These are phyloP conservation scores for Pangasius djambal DNA, from an alignment of 2,797 vertebrate genomes.

Conservation along the genomic window DNA sequence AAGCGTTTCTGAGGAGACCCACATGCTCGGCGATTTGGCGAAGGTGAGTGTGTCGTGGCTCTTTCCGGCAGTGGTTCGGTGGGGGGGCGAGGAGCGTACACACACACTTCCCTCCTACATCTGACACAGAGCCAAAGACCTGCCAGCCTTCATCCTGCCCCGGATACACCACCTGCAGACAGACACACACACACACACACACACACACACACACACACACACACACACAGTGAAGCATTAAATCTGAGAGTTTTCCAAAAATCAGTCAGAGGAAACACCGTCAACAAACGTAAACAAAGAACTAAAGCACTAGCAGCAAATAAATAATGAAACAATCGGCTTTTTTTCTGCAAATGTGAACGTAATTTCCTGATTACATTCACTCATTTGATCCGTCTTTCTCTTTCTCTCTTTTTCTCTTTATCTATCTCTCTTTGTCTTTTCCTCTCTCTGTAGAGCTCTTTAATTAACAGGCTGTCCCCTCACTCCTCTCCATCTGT, in stretches of 20 bases:
- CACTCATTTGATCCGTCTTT: not conserved
- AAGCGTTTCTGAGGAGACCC: conserved; percentile 50
- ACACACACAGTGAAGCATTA: not conserved
- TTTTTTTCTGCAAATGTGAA: not conserved
- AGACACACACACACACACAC: conserved; percentile 47
- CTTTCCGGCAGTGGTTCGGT: conserved; percentile 88
- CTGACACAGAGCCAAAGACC: conserved; percentile 93
- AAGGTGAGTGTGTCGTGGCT: conserved; percentile 90
- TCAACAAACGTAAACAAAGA: not conserved
- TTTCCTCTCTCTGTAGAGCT: conserved; percentile 23
- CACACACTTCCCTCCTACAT: conserved; percentile 91
- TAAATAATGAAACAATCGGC: not conserved
- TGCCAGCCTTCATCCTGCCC: conserved; percentile 96
- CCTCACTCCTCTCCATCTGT: conserved; percentile 62
- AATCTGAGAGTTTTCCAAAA: not conserved
- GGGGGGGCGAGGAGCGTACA: conserved; percentile 94
- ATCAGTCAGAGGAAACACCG: not conserved
- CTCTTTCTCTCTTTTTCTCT: not conserved
- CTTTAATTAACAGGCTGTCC: conserved; percentile 52
- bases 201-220: conserved; percentile 30
- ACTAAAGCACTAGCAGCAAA: not conserved
- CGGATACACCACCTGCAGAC: conserved; percentile 81
- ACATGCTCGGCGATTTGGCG: conserved; percentile 92
- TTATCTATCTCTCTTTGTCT: not conserved
- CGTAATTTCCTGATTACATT: not conserved